Evolutionary conservation across 2,113 vertebrate genomes (phyloP), one percentile per base, ranked within the genome.

Genomic region (Oryzias javanicus): DNA sequence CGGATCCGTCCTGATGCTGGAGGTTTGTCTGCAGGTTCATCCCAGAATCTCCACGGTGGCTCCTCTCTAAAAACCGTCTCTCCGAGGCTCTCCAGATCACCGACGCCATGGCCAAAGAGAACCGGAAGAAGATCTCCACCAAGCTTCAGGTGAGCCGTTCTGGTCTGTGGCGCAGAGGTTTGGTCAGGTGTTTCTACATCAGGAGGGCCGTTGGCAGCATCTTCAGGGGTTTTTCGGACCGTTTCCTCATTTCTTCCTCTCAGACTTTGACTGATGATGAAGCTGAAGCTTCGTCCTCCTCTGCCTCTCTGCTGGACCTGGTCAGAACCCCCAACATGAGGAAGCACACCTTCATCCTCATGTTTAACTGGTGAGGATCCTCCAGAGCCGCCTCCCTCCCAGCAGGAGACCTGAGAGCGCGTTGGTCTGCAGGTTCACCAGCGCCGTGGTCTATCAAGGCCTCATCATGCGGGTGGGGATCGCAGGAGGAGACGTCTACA

Each of bases 21-120:
- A 15, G 6, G 20, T 59, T n/a, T 42, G 3, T 63, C 10, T 46
- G 1, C 4, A 98, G 96, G 95, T 88, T 91, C 22, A 89, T 98
- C 62, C 95, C 95, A 0, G 96, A 98, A 63, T 98, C 96, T 71
- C 96, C 96, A 1, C 91, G 96, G 17, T 98, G 96, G 96, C 93
- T 98, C 48, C 67, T 96, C 45, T 95, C 94, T 14, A 94, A 94
- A 49, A 94, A 91, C 49, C 84, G 92, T 14, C 82, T 84, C 18
- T 71, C 89, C 1, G 86, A 92, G 80, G 96, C 95, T 1, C 42
- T 94, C 55, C 60, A 92, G 72, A 92, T 98, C 60, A 89, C 92
- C 20, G 83, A 82, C 57, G 73, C 72, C 3, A 89, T 98, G 24
- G 95, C 96, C 14, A 94, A 93, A 54, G 92, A 93, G 81, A 98